Evolutionary conservation across 2,113 vertebrate genomes (phyloP).

Genomic region (Kryptolebias marmoratus): DNA sequence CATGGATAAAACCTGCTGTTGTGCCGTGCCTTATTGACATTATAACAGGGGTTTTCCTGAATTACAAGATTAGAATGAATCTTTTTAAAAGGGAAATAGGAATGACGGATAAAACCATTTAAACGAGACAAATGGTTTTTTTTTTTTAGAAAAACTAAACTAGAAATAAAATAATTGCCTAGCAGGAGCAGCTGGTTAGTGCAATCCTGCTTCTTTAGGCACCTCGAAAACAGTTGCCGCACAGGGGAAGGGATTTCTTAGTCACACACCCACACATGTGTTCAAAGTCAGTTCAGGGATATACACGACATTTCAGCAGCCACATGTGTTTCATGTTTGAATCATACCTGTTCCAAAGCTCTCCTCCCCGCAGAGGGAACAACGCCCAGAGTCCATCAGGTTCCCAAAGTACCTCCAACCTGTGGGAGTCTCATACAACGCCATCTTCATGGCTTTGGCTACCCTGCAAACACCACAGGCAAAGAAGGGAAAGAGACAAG

Average conservation of each 20-base stretch:
- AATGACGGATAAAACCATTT: neutral
- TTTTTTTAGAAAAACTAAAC: neutral
- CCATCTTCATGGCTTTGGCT: slow-evolving; percentile 94
- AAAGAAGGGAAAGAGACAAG: slow-evolving; percentile 20
- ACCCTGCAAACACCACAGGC: slow-evolving; percentile 82
- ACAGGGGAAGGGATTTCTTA: slow-evolving; percentile 43
- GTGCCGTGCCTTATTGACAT: neutral
- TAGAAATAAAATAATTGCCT: neutral
- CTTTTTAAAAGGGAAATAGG: neutral
- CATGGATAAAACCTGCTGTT: too few relatives aligned
- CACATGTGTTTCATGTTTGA: slow-evolving; percentile 8
- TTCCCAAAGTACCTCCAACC: slow-evolving; percentile 98
- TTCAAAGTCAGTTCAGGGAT: slow-evolving; percentile 35
- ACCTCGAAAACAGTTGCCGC: slow-evolving; percentile 54
- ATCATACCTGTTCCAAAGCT: slow-evolving; percentile 96
- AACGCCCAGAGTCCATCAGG: slow-evolving; percentile 97
- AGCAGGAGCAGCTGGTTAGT: slow-evolving; percentile 39
- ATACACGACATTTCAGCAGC: slow-evolving; percentile 5
- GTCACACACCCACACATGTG: slow-evolving; percentile 45
- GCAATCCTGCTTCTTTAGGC: slow-evolving; percentile 39
- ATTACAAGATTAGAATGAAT: neutral
- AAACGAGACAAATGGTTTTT: neutral
- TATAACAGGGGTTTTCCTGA: neutral
- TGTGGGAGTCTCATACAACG: slow-evolving; percentile 95
- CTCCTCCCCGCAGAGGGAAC: slow-evolving; percentile 97